A percentile compares a stretch with the other conserved stretches of the same genome.
phyloP scores from a whole-genome alignment of 1,140 invertebrate species.

The Drosophila sucinea region DNA sequence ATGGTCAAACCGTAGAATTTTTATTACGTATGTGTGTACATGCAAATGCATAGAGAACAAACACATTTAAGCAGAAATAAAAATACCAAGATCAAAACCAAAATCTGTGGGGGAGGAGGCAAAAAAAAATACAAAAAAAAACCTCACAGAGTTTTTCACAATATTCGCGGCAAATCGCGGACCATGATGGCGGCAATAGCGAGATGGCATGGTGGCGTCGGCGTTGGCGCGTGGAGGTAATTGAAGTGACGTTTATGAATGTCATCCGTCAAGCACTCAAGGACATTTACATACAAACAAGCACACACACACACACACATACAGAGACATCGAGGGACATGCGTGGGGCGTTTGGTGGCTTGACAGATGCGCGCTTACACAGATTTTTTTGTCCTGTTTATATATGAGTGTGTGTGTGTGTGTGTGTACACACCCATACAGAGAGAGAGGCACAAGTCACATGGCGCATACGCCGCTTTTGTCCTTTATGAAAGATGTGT shows the following conservation, averaged over 20 bases:
- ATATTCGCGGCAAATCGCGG: constrained; percentile 61
- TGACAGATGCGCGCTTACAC: constrained; percentile 76
- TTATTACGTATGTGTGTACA: constrained; percentile 11
- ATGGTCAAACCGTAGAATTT: not conserved
- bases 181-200: not conserved
- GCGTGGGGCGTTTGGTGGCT: constrained; percentile 65
- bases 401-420: constrained; percentile 6
- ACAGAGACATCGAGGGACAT: constrained; percentile 24
- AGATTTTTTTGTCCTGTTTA: constrained; percentile 56
- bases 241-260: constrained; percentile 81
- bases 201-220: constrained; percentile 19
- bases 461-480: constrained; percentile 57
- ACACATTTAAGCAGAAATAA: not conserved
- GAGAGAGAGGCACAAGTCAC: constrained; percentile 33
- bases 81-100: constrained; percentile 9
- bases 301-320: constrained; percentile 27
- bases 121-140: constrained; percentile 34
- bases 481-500: constrained; percentile 54
- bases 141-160: constrained; percentile 68
- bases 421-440: constrained; percentile 33
- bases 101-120: constrained; percentile 4
- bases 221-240: constrained; percentile 80
- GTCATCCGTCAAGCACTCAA: constrained; percentile 80
- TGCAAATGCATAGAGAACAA: constrained; percentile 21
- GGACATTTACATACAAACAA: constrained; percentile 83